Conservation (phyloP, 2,113 vertebrate species). For the Epinephelus cyanopodus region DNA sequence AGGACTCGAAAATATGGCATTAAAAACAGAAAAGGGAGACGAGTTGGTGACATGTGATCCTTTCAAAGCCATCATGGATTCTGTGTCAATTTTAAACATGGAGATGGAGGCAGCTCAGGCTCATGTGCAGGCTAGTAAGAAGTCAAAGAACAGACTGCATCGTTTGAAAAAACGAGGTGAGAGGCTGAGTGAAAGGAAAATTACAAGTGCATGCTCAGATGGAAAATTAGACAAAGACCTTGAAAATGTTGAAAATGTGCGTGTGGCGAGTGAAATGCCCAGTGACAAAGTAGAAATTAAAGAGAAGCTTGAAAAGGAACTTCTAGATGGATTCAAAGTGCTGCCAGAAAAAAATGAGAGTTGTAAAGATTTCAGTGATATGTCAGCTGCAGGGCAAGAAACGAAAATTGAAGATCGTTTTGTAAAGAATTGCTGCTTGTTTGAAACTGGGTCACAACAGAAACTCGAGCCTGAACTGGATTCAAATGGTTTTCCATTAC, state of each 20-base stretch:
- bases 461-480: conserved; percentile 50
- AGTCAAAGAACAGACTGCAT: conserved; percentile 74
- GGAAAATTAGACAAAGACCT: conserved; percentile 17
- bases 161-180: conserved; percentile 70
- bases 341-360: conserved; percentile 8
- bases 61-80: conserved; percentile 85
- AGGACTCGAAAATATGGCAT: conserved; percentile 31
- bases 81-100: conserved; percentile 82
- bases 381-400: background rate
- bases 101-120: conserved; percentile 84
- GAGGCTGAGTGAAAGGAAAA: conserved; percentile 39
- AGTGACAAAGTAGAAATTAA: conserved; percentile 26
- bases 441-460: conserved; percentile 53
- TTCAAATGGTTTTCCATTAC: conserved; percentile 63
- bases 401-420: conserved; percentile 69
- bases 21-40: conserved; percentile 58
- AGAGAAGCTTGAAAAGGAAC: conserved; percentile 15
- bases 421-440: conserved; percentile 69
- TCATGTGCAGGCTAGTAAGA: conserved; percentile 76
- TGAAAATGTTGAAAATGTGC: background rate
- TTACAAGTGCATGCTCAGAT: background rate
- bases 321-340: background rate
- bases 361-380: background rate
- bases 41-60: conserved; percentile 68
- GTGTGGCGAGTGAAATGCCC: background rate